These are phyloP conservation scores for Zhengitettix transpicula DNA, from an alignment of 2,888 invertebrate genomes.

Conservation along the genomic window DNA sequence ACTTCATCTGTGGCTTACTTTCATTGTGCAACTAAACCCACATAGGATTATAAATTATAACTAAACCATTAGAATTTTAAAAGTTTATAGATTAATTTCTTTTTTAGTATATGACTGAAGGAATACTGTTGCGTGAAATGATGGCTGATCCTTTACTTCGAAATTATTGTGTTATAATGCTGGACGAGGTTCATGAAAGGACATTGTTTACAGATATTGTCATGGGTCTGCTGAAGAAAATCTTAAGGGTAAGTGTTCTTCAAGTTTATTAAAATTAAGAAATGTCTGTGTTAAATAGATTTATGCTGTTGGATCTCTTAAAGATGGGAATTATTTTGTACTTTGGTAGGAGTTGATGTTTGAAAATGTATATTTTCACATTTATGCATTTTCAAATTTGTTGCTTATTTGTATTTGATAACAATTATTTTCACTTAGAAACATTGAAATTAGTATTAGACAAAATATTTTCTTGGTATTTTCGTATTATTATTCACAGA, in stretches of 20 bases:
- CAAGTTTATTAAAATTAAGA: background rate
- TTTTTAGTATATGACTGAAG: conserved; percentile 86
- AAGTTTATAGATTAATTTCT: background rate
- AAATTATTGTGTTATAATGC: conserved; percentile 71
- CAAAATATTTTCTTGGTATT: too few species aligned
- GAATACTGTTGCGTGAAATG: conserved; percentile 85
- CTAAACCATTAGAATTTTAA: background rate
- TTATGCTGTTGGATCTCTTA: too few species aligned
- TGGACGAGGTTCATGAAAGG: conserved; percentile 94
- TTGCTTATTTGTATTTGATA: too few species aligned
- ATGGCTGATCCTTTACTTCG: conserved; percentile 84
- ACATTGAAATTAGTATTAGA: too few species aligned
- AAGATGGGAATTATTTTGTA: too few species aligned
- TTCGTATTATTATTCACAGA: too few species aligned
- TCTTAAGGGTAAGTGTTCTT: conserved; percentile 42
- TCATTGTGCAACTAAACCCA: too few species aligned
- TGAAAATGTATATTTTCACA: background rate
- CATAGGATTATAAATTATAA: too few species aligned
- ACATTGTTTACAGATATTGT: conserved; percentile 84
- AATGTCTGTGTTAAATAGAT: background rate
- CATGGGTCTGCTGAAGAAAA: conserved; percentile 86
- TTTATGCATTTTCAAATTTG: too few species aligned
- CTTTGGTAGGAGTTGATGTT: background rate
- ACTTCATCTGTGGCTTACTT: too few species aligned
- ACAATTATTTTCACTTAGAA: too few species aligned